These are phyloP conservation scores for Enteromius anoplus DNA, from an alignment of 2,797 vertebrate genomes.

Conservation along the genomic window DNA sequence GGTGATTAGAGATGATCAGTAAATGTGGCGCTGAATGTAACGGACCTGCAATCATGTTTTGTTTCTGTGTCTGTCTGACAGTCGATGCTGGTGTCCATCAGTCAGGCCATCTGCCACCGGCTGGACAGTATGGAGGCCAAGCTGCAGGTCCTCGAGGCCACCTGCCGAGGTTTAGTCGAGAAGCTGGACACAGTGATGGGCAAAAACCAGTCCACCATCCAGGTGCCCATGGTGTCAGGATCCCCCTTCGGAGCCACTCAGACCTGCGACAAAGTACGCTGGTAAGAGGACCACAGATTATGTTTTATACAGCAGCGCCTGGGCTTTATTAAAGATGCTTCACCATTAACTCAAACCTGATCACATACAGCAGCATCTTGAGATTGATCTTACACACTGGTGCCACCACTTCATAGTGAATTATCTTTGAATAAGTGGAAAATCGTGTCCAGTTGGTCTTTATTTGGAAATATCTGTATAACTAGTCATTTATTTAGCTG, in stretches of 20 bases:
- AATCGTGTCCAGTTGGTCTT: background rate
- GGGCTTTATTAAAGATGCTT: background rate
- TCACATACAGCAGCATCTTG: background rate
- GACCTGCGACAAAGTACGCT: constrained; percentile 98
- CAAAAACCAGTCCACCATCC: constrained; percentile 91
- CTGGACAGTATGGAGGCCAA: constrained; percentile 96
- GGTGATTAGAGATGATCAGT: constrained; percentile 49
- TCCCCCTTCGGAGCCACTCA: constrained; percentile 97
- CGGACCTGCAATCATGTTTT: background rate
- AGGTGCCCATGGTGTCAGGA: constrained; percentile 97
- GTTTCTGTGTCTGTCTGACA: constrained; percentile 57
- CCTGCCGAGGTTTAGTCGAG: constrained; percentile 91
- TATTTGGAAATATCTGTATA: background rate
- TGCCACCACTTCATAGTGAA: background rate
- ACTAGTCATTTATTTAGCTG: background rate
- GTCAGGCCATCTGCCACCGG: constrained; percentile 89
- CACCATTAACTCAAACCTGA: background rate
- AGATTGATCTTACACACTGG: background rate
- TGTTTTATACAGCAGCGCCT: background rate
- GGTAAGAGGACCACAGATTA: constrained; percentile 76
- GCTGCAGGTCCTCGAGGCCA: constrained; percentile 89
- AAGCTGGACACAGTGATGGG: constrained; percentile 92
- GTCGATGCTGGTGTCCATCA: constrained; percentile 92
- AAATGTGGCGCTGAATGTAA: background rate
- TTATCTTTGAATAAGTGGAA: no score